Percentiles rank a stretch among this genome's conserved stretches.
Conservation (phyloP, 2,888 invertebrate species). For the Agonopterix subpropinquella region DNA sequence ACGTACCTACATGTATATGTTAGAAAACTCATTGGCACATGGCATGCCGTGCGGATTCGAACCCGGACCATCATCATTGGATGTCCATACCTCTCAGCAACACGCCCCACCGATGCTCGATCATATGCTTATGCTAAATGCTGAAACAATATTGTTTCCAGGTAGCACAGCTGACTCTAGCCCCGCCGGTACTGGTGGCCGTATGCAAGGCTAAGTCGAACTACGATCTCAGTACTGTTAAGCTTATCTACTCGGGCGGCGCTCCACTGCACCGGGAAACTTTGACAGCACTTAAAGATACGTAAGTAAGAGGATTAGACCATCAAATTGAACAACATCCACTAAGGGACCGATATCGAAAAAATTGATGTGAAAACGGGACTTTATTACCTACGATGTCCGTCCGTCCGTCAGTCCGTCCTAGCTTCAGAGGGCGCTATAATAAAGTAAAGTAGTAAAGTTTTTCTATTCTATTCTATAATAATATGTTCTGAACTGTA, state of each 20-base stretch:
- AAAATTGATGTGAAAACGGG: not conserved
- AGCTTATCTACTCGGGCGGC: conserved; percentile 37
- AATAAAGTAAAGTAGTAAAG: too few species aligned
- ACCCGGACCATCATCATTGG: too few species aligned
- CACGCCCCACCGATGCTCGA: too few species aligned
- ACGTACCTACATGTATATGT: too few species aligned
- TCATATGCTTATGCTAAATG: not conserved
- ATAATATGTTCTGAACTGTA: too few species aligned
- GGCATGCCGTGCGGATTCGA: too few species aligned
- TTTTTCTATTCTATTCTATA: too few species aligned
- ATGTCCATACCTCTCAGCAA: too few species aligned
- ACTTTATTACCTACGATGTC: not conserved
- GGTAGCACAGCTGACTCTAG: conserved; percentile 36
- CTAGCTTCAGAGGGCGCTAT: not conserved
- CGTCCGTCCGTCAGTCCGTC: not conserved
- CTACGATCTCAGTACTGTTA: conserved; percentile 46
- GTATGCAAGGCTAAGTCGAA: conserved; percentile 31
- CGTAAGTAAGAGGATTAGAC: conserved; percentile 7
- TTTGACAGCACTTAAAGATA: conserved; percentile 11
- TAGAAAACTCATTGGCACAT: too few species aligned
- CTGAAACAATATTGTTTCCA: conserved; percentile 20
- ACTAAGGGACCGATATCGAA: too few species aligned
- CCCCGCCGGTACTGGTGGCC: conserved; percentile 50
- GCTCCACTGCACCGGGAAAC: conserved; percentile 44
- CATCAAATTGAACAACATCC: too few species aligned